Percentiles rank a stretch among this genome's conserved stretches.
Evolutionary conservation across 2,888 invertebrate species (phyloP).

Genomic region (Orgyia antiqua): DNA sequence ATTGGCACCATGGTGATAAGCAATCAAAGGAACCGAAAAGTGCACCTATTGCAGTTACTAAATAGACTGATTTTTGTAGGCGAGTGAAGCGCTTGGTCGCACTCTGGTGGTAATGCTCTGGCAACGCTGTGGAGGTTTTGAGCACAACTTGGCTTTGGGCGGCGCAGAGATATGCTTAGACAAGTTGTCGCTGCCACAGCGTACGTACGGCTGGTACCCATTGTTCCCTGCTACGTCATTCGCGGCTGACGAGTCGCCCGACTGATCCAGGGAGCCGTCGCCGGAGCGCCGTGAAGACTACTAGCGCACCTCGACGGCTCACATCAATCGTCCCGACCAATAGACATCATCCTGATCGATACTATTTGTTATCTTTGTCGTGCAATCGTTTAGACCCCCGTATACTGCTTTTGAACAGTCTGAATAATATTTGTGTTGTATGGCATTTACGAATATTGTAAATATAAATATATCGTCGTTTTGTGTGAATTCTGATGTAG

Average conservation of each 20-base stretch:
- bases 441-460: constrained; percentile 15
- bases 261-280: constrained; percentile 76
- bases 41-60: no score
- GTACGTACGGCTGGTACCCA: constrained; percentile 94
- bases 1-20: no score
- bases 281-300: constrained; percentile 63
- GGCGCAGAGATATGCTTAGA: constrained; percentile 92
- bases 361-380: constrained; percentile 20
- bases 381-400: constrained; percentile 18
- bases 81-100: constrained; percentile 86
- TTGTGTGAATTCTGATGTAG: constrained; percentile 4
- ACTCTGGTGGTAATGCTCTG: constrained; percentile 94
- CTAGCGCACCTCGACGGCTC: constrained; percentile 59
- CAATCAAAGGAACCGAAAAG: no score
- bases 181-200: constrained; percentile 86
- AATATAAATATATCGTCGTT: constrained; percentile 3
- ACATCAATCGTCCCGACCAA: constrained; percentile 9
- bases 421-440: constrained; percentile 13
- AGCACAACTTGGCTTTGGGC: constrained; percentile 88
- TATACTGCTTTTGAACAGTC: constrained; percentile 19
- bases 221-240: constrained; percentile 92
- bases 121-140: constrained; percentile 93
- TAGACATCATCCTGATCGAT: constrained; percentile 7
- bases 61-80: no score
- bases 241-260: constrained; percentile 79